Evolutionary conservation across 2,797 vertebrate genomes (phyloP), one percentile per base, ranked within the genome.

Genomic region (Pipistrellus pipistrellus): DNA sequence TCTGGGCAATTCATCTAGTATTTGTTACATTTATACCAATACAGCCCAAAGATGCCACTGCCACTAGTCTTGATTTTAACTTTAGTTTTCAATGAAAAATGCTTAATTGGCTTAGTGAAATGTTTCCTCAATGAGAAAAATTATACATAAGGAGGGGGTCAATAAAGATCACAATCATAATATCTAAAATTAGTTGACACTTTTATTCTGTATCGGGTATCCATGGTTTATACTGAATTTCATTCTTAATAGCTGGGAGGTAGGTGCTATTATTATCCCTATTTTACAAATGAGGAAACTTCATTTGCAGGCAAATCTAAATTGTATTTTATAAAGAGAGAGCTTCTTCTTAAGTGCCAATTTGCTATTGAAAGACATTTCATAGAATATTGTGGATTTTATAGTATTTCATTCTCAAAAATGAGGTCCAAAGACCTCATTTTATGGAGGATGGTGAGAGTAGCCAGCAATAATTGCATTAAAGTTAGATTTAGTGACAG

Each of bases 81-180:
- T 93, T 93, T 32, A 76, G 57, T 80, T 92, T 90, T 72, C n/a
- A 87, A 68, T 87, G 71, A 88, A 83, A 95, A 93, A 68, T 85
- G 77, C 30, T 6, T 75, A 35, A 30, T 64, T 89, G 41, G 89
- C 35, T 86, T 84, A 64, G 68, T 88, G 25, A 96, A 78, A 68
- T 71, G 25, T 87, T 72, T 91, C 85, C 77, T 68, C 81, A 86
- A 72, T 71, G 18, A 80, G n/a, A 80, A 21, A 46, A 46, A 84
- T 77, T 44, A 84, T 8, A 71, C 25, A 89, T 57, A 68, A 81
- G 32, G 41, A 27, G 88, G 88, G 30, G 66, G 15, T 35, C 66
- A 64, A 14, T 76, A 84, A 81, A 41, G 62, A 35, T 90, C 18
- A 18, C 72, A 80, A 81, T 68, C 21, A 30, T 72, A 30, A 30